Evolutionary conservation across 2,113 vertebrate species (phyloP), one percentile per base, ranked within the genome.

Genomic region (Carettochelys insculpta): DNA sequence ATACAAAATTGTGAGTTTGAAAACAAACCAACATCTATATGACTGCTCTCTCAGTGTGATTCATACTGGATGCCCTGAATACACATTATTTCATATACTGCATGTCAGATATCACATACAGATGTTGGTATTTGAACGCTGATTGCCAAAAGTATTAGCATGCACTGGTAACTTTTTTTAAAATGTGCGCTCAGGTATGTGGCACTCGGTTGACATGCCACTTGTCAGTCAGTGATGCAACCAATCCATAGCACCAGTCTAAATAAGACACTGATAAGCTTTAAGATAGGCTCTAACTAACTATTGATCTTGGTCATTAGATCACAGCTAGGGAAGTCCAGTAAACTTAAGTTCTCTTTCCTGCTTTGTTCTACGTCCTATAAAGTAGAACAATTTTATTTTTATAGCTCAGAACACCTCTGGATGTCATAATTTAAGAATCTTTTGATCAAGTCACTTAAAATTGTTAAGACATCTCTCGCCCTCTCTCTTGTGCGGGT

Each of bases 281-380:
- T 65, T 65, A 65, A 17, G 81, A 51, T 5, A 80, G 68, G 41
- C 34, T 3, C 51, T 11, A 84, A 87, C 14, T 6, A 53, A 19
- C 5, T 51, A 38, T 0, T 5, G 58, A 68, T n/a, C 17, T 4
- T 1, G 0, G 10, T 43, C 86, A 79, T 65, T 22, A 11, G 45
- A 29, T 81, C 76, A 77, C 24, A 48, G 8, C 17, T n/a, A 31
- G 4, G 0, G 0, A 11, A 86, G 51, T 6, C 34, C 51, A 82
- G 52, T 45, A 56, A 68, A 53, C 61, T n/a, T 17, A 65, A 65
- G 61, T n/a, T 65, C 34, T 65, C 34, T 65, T 19, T 65, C 19
- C 34, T 65, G 61, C 17, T 20, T 9, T 38, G 34, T 20, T 65
- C 25, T 65, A 38, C 38, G n/a, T 65, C 20, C 61, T 38, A 20